phyloP scores from a whole-genome alignment of 2,888 invertebrate genomes.

The Opisthograptis luteolata region DNA sequence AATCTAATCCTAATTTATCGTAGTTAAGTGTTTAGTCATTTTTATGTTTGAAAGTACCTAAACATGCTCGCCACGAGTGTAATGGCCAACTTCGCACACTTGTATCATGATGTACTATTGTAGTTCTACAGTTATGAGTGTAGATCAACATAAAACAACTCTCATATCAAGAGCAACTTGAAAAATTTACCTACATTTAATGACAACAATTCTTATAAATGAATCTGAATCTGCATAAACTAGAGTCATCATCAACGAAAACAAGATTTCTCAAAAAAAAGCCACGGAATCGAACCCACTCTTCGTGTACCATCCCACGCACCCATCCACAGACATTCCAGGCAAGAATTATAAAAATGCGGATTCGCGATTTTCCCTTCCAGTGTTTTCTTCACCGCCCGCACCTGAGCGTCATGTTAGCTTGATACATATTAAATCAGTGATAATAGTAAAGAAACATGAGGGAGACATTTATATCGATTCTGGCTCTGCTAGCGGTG shows the following conservation, averaged over 20 bases:
- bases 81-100: too few species aligned
- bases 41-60: too few species aligned
- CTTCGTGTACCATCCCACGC: conserved; percentile 21
- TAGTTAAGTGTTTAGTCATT: too few species aligned
- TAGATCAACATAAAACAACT: too few species aligned
- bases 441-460: conserved; percentile 63
- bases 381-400: conserved; percentile 28
- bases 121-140: too few species aligned
- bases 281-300: conserved; percentile 37
- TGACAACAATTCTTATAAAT: too few species aligned
- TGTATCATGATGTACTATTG: too few species aligned
- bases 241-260: background rate
- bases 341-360: conserved; percentile 62
- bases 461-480: conserved; percentile 68
- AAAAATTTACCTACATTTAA: too few species aligned
- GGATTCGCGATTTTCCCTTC: conserved; percentile 34
- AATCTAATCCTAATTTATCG: too few species aligned
- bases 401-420: conserved; percentile 37
- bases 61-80: too few species aligned
- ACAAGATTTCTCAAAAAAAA: background rate
- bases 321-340: conserved; percentile 13
- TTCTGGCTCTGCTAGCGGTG: conserved; percentile 60
- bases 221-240: too few species aligned
- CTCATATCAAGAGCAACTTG: too few species aligned
- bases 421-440: conserved; percentile 45